Evolutionary conservation across 2,113 vertebrate genomes (phyloP), one percentile per base, ranked within the genome.

Genomic region (Centropus bengalensis): DNA sequence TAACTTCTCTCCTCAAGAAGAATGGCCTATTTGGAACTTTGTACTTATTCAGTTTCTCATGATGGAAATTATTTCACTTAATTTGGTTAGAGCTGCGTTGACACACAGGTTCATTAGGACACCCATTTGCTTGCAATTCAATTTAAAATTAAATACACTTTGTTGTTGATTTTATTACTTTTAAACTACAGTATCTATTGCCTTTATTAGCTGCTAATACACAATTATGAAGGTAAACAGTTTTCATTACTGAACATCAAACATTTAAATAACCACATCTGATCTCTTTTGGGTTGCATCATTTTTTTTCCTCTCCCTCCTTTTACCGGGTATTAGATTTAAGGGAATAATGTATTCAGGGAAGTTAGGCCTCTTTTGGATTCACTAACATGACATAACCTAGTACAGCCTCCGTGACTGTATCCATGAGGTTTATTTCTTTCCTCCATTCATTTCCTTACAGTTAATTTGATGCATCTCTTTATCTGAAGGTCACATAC

Each of bases 101-200:
- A 98, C 97, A 98, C 86, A 86, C 85, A 91, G 96, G 94, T 96
- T 98, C 98, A 98, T 98, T 98, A 98, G 97, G 95, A 97, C 59
- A 83, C 83, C 88, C 97, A 98, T 98, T 98, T 97, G 63, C 97
- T 90, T 90, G 98, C 96, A 97, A 98, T 98, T 97, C 97, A 98
- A 98, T 98, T 97, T 98, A 97, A 98, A 98, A 98, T 98, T 98
- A 98, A 98, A 98, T 97, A 98, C 98, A 98, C 97, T 98, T 98
- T 97, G 96, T 96, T 97, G 97, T 97, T 95, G 94, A 98, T 98
- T 97, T 96, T 97, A 98, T 98, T 98, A 97, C 97, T 98, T 98
- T 98, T 98, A 98, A 98, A 98, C 97, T 97, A 98, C 97, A 98
- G 97, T 98, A 98, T 98, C 97, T 98, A 95, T 98, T 97, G 96